phyloP scores from a whole-genome alignment of 2,888 invertebrate species.

The Leptopilina drosophilae region DNA sequence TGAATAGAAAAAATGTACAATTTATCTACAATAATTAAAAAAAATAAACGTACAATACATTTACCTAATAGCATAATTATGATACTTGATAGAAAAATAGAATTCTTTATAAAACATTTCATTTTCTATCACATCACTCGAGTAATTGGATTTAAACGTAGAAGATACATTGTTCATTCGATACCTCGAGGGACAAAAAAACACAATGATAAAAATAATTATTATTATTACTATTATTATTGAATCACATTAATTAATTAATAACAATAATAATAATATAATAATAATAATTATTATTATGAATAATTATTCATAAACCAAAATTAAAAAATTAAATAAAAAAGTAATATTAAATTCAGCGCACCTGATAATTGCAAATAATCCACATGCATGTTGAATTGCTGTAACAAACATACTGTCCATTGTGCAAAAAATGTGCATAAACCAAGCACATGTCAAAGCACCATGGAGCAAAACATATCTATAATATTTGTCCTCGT shows the following conservation, averaged over 20 bases:
- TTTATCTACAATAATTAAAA: too few species aligned
- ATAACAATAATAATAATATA: too few species aligned
- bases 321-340: too few species aligned
- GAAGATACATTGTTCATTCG: background rate
- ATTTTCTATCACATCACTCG: background rate
- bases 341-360: background rate
- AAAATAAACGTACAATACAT: too few species aligned
- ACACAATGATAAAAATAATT: too few species aligned
- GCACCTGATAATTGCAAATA: constrained; percentile 18
- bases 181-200: background rate
- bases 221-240: too few species aligned
- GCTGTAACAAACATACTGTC: background rate
- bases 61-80: constrained; percentile 5
- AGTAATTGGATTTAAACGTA: background rate
- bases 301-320: too few species aligned
- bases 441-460: background rate
- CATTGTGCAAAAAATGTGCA: background rate
- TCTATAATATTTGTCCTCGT: background rate
- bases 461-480: background rate
- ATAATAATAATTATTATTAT: too few species aligned
- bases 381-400: constrained; percentile 10
- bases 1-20: too few species aligned
- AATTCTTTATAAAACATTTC: background rate
- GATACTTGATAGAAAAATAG: background rate
- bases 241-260: too few species aligned